Conservation (phyloP, 2,113 vertebrate species). For the Amazona guildingii region DNA sequence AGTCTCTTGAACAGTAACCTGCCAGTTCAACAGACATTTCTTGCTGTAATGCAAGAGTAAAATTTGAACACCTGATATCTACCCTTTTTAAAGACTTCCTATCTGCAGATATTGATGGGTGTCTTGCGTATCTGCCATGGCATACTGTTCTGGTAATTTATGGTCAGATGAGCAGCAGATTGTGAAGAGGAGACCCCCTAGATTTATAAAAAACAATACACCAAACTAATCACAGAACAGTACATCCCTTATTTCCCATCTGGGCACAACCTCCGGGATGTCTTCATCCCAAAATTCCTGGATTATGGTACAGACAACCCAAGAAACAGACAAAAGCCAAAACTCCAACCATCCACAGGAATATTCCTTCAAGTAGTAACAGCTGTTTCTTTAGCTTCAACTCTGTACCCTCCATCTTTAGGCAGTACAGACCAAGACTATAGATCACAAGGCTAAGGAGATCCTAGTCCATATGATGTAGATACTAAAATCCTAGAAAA, state of each 20-base stretch:
- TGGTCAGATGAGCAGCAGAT: not conserved
- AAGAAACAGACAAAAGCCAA: conserved; percentile 69
- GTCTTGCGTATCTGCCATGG: not conserved
- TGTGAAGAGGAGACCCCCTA: conserved; percentile 67
- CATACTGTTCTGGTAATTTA: not conserved
- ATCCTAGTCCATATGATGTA: conserved; percentile 73
- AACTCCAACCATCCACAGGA: conserved; percentile 73
- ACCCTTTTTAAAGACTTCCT: not conserved
- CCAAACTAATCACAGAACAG: conserved; percentile 80
- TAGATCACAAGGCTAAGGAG: conserved; percentile 66
- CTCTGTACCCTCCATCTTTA: conserved; percentile 41
- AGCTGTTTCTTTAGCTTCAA: conserved; percentile 12
- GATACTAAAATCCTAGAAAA: conserved; percentile 80
- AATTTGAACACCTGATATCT: not conserved
- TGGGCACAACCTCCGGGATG: conserved; percentile 77
- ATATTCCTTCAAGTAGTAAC: conserved; percentile 69
- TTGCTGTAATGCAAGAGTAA: not conserved
- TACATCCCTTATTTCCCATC: conserved; percentile 79
- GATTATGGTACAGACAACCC: conserved; percentile 70
- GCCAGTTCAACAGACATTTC: not conserved
- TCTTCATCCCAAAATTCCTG: conserved; percentile 78
- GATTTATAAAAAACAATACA: conserved; percentile 70
- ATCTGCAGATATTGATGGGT: conserved; percentile 2
- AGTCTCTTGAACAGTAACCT: not conserved
- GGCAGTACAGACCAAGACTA: conserved; percentile 71